A percentile compares a stretch with the other conserved stretches of the same genome.
These are phyloP conservation scores for Chaenodraco wilsoni DNA, from an alignment of 2,797 vertebrate genomes.

Conservation along the genomic window DNA sequence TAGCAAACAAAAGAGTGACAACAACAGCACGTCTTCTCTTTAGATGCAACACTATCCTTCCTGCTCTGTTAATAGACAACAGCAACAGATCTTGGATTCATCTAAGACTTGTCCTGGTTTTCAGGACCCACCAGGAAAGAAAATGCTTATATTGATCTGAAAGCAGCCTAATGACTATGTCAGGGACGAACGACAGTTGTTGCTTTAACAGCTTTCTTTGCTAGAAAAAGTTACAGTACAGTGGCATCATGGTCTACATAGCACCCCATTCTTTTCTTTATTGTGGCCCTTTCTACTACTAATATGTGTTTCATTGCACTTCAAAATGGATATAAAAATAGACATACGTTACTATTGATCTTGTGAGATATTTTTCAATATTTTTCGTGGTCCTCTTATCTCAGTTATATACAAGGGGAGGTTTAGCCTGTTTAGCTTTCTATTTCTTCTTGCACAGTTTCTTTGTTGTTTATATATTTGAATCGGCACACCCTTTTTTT, in stretches of 20 bases:
- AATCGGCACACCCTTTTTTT: background rate
- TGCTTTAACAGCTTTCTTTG: background rate
- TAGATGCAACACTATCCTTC: background rate
- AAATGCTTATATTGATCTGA: background rate
- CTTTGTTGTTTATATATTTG: too few relatives aligned
- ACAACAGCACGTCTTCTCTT: background rate
- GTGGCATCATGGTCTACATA: background rate
- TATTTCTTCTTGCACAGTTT: too few relatives aligned
- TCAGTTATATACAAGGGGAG: background rate
- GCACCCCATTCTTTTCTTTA: background rate
- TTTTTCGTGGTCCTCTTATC: background rate
- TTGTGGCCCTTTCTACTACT: too few relatives aligned
- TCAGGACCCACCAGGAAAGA: background rate
- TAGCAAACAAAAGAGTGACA: background rate
- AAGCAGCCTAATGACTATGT: background rate
- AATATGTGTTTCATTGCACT: background rate
- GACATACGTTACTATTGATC: background rate
- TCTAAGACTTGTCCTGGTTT: background rate
- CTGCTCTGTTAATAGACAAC: background rate
- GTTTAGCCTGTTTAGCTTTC: background rate
- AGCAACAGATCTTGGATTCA: background rate
- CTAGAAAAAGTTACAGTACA: background rate
- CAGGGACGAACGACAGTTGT: background rate
- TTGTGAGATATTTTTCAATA: background rate
- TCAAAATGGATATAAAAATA: background rate